Evolutionary conservation across 2,888 invertebrate species (phyloP).

Genomic region (Drosophila greeni): DNA sequence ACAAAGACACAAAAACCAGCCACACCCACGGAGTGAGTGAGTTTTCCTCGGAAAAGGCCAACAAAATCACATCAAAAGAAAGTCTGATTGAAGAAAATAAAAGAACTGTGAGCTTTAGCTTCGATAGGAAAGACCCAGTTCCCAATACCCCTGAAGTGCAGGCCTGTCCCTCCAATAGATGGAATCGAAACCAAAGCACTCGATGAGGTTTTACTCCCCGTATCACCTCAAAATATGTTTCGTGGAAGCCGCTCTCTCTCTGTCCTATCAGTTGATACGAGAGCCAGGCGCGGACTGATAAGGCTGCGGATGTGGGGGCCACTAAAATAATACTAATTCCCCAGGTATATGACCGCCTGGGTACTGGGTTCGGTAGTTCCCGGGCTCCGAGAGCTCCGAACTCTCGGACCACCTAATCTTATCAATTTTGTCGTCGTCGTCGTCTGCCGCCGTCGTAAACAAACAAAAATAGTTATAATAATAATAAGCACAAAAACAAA

Average conservation of each 20-base stretch:
- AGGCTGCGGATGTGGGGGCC: constrained; percentile 27
- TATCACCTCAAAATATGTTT: constrained; percentile 27
- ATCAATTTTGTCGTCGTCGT: constrained; percentile 47
- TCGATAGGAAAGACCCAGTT: constrained; percentile 17
- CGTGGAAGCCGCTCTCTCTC: constrained; percentile 28
- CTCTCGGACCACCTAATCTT: constrained; percentile 42
- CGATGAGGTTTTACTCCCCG: constrained; percentile 20
- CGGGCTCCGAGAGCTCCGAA: not conserved
- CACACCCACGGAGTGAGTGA: constrained; percentile 14
- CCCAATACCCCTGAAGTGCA: constrained; percentile 16
- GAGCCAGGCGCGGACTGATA: constrained; percentile 12
- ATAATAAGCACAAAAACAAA: constrained; percentile 37
- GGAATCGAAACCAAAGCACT: constrained; percentile 29
- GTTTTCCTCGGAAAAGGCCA: constrained; percentile 27
- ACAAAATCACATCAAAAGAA: constrained; percentile 2
- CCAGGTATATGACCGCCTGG: constrained; percentile 38
- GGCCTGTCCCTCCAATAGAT: constrained; percentile 40
- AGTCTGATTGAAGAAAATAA: constrained; percentile 13
- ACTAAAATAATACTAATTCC: constrained; percentile 46
- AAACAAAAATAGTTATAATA: constrained; percentile 59
- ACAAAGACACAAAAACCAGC: constrained; percentile 18
- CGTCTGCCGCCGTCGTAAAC: constrained; percentile 31
- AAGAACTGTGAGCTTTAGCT: constrained; percentile 2
- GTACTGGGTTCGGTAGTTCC: constrained; percentile 28
- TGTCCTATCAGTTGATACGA: constrained; percentile 20